A percentile compares a stretch with the other conserved stretches of the same genome.
These are phyloP conservation scores for Deilephila elpenor DNA, from an alignment of 2,888 invertebrate species.

Conservation along the genomic window DNA sequence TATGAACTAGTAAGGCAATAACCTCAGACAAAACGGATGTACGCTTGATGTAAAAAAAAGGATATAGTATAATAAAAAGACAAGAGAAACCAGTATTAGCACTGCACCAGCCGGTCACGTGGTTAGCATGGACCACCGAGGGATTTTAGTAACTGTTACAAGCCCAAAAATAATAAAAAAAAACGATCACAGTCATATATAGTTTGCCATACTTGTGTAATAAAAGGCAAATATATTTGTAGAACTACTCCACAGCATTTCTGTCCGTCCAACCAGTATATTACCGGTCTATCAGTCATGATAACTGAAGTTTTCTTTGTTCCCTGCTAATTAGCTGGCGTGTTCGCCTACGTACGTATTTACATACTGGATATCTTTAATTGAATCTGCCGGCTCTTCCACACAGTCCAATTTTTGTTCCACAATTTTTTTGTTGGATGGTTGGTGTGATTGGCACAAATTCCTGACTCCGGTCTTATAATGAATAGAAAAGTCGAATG, in stretches of 20 bases:
- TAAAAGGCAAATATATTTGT: background rate
- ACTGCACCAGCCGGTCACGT: too few relatives aligned
- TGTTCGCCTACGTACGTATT: background rate
- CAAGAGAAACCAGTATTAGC: too few relatives aligned
- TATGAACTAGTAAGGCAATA: too few relatives aligned
- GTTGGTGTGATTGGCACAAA: background rate
- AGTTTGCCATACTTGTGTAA: background rate
- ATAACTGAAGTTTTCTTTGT: slow-evolving; percentile 2
- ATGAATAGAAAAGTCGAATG: too few relatives aligned
- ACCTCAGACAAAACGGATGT: too few relatives aligned
- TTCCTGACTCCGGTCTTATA: too few relatives aligned
- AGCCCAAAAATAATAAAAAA: too few relatives aligned
- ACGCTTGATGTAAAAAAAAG: too few relatives aligned
- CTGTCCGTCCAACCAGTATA: background rate
- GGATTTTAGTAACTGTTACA: too few relatives aligned
- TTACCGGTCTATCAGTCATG: slow-evolving; percentile 6
- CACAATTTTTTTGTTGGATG: background rate
- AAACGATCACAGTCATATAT: too few relatives aligned
- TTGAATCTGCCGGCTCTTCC: background rate
- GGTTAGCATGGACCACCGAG: too few relatives aligned
- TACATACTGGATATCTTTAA: slow-evolving; percentile 6
- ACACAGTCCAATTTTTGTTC: background rate
- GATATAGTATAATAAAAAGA: too few relatives aligned
- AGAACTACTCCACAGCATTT: background rate
- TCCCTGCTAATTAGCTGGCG: background rate